phyloP scores from a whole-genome alignment of 2,113 vertebrate species.

The Apteryx owenii region DNA sequence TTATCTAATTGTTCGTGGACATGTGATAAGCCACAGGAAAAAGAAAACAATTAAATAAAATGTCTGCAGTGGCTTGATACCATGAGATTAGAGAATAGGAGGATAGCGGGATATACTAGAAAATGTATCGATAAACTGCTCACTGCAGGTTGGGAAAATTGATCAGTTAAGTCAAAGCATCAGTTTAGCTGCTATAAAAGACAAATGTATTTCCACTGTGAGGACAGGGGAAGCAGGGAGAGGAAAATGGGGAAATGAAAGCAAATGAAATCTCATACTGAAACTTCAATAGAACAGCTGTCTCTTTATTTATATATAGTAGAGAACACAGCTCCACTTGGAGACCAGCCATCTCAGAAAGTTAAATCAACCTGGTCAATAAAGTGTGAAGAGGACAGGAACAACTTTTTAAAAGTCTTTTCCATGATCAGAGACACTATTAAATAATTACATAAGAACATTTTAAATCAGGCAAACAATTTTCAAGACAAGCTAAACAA shows the following conservation, averaged over 20 bases:
- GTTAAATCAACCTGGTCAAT: background rate
- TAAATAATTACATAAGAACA: background rate
- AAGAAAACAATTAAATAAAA: background rate
- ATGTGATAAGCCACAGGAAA: background rate
- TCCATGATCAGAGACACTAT: background rate
- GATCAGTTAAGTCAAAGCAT: background rate
- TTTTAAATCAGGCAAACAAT: background rate
- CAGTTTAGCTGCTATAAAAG: background rate
- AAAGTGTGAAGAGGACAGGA: background rate
- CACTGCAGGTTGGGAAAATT: background rate
- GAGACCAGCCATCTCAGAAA: background rate
- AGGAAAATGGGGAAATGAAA: background rate
- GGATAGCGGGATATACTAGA: background rate
- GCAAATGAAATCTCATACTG: background rate
- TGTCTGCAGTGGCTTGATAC: background rate
- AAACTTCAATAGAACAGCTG: background rate
- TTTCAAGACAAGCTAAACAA: background rate
- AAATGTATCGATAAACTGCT: background rate
- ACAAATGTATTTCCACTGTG: background rate
- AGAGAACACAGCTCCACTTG: background rate
- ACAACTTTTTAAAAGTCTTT: background rate
- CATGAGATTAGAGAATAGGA: background rate
- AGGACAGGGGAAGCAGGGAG: background rate
- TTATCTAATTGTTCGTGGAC: background rate
- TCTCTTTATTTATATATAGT: background rate